Evolutionary conservation across 2,888 invertebrate species (phyloP).

Genomic region (Mythimna ferrago): DNA sequence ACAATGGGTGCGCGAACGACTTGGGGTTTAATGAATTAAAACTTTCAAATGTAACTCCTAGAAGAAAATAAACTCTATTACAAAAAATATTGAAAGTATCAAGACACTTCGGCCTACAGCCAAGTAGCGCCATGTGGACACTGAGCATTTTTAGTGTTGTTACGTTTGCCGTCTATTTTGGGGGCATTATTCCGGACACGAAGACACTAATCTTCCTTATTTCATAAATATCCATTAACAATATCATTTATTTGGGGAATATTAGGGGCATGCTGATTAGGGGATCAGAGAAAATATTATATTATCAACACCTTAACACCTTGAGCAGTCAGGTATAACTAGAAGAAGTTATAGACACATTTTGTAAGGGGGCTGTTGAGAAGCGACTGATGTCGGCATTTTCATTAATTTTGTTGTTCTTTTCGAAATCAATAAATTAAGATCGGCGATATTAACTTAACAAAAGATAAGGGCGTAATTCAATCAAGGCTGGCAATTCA

Average conservation of each 20-base stretch:
- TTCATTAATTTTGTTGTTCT: constrained; percentile 27
- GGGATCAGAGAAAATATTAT: constrained; percentile 44
- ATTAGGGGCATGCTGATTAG: constrained; percentile 55
- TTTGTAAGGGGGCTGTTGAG: background rate
- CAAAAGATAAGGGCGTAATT: constrained; percentile 74
- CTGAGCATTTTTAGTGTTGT: constrained; percentile 79
- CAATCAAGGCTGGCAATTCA: constrained; percentile 74
- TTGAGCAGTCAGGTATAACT: background rate
- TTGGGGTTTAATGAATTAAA: too few relatives aligned
- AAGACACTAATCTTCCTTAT: constrained; percentile 67
- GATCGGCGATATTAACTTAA: constrained; percentile 63
- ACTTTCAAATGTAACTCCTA: background rate
- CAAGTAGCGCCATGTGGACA: constrained; percentile 71
- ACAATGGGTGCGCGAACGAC: too few relatives aligned
- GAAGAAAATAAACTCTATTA: background rate
- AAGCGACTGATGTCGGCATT: background rate
- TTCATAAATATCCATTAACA: constrained; percentile 67
- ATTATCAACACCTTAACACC: constrained; percentile 38
- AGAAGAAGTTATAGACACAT: background rate
- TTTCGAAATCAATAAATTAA: constrained; percentile 57
- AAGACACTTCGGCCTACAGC: constrained; percentile 61
- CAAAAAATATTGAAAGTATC: constrained; percentile 70
- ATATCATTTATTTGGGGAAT: constrained; percentile 53
- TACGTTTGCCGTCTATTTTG: constrained; percentile 72
- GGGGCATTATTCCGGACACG: constrained; percentile 83